Conservation (phyloP, 2,888 invertebrate genomes). For the Dendrolimus pini region DNA sequence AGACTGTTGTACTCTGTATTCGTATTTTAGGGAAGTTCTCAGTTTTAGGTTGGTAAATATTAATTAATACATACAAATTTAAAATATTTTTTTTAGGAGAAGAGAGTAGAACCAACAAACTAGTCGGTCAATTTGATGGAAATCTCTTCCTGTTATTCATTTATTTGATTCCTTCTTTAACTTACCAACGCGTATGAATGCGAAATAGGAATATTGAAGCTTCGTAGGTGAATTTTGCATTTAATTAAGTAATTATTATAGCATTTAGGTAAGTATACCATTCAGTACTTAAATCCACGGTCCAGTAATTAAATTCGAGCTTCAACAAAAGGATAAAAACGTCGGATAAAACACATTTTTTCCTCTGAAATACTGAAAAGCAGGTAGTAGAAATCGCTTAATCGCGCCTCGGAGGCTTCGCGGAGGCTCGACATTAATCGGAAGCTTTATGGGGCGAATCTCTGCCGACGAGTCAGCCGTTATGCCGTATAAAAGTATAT, state of each 20-base stretch:
- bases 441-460: slow-evolving; percentile 63
- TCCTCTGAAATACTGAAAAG: slow-evolving; percentile 36
- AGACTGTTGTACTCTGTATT: no score
- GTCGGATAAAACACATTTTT: slow-evolving; percentile 22
- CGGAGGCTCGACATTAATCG: slow-evolving; percentile 60
- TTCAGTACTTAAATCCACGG: no score
- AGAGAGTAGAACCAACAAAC: not conserved
- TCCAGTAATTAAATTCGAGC: not conserved
- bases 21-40: no score
- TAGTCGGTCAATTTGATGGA: not conserved
- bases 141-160: not conserved
- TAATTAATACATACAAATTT: slow-evolving; percentile 6
- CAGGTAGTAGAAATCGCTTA: slow-evolving; percentile 61
- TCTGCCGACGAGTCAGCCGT: slow-evolving; percentile 43
- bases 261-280: no score
- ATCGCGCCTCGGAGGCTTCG: slow-evolving; percentile 47
- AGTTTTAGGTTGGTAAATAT: slow-evolving; percentile 12
- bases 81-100: no score
- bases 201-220: no score
- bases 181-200: no score
- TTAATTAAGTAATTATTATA: no score
- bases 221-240: no score
- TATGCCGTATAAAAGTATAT: not conserved
- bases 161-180: slow-evolving; percentile 5
- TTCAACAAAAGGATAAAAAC: slow-evolving; percentile 13